Evolutionary conservation across 2,888 invertebrate genomes (phyloP), one percentile per base, ranked within the genome.

Genomic region (Phania funesta): DNA sequence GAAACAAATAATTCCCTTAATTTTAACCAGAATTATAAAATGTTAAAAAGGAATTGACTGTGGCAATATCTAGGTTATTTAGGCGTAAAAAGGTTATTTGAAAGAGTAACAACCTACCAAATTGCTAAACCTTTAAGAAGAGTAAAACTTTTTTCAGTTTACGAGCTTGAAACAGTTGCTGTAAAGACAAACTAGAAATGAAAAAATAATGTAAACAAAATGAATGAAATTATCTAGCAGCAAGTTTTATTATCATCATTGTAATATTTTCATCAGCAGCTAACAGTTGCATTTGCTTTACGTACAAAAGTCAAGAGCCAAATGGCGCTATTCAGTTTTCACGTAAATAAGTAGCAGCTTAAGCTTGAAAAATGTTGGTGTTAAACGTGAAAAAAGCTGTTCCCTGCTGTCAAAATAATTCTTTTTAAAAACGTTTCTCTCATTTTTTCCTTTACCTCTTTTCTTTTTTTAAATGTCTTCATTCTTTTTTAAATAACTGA

Each of bases 11-110:
- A 75, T 82, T 82, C 82, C 78, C 82, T 75, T 78, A 52, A 70
- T 70, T 74, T 70, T 65, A 44, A 64, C 48, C 56, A 68, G 44
- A 35, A 68, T 24, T 54, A 38, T 26, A 64, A 67, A 67, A 52
- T 41, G 29, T 65, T 7, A 54, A 32, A 67, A n/a, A n/a, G 52
- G 70, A 64, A 58, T 54, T 54, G 22, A 24, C 48, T 41, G 29
- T 52, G 77, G 65, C 52, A 62, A 56, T 56, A 82, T 70, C 78
- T 78, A 38, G 82, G 82, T 82, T 82, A 82, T 82, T 82, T 82
- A 78, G 82, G 82, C 82, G 82, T n/a, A n/a, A n/a, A 78, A 82
- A 82, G 82, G 75, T 78, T 78, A 82, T 75, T 82, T 82, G 50
- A 79, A 82, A 65, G 58, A 41, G 35, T 24, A 54, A 20, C 52